Percentiles rank a stretch among this genome's conserved stretches.
These are phyloP conservation scores for Zeugodacus cucurbitae DNA, from an alignment of 1,140 invertebrate species.

Conservation along the genomic window DNA sequence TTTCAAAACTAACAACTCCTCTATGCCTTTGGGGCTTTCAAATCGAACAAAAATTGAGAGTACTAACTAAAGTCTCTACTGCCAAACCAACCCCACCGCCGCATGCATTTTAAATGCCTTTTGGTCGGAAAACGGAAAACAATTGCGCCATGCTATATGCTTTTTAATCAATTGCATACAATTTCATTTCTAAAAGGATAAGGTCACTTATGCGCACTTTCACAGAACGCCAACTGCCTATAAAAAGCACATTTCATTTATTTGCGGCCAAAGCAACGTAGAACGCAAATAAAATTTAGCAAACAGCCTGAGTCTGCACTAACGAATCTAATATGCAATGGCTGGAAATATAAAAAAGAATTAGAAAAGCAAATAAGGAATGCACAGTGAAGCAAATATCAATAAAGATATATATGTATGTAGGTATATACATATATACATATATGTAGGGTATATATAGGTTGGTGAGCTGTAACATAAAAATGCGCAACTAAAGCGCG, in stretches of 20 bases:
- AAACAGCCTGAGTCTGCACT: not conserved
- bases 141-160: not conserved
- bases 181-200: conserved; percentile 1
- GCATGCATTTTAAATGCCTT: not conserved
- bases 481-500: not conserved
- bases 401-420: not conserved
- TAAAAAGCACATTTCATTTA: not conserved
- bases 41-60: no score
- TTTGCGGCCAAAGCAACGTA: not conserved
- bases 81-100: no score
- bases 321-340: conserved; percentile 1
- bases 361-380: not conserved
- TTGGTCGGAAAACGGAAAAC: not conserved
- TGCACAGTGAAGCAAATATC: not conserved
- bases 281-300: not conserved
- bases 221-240: not conserved
- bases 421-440: no score
- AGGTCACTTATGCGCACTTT: not conserved
- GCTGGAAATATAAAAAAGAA: not conserved
- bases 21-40: no score
- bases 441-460: no score
- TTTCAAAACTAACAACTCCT: no score
- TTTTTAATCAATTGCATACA: conserved; percentile 23
- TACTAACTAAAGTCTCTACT: no score
- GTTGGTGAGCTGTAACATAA: not conserved